Evolutionary conservation across 2,797 vertebrate species (phyloP), one percentile per base, ranked within the genome.

Genomic region (Carapus acus): DNA sequence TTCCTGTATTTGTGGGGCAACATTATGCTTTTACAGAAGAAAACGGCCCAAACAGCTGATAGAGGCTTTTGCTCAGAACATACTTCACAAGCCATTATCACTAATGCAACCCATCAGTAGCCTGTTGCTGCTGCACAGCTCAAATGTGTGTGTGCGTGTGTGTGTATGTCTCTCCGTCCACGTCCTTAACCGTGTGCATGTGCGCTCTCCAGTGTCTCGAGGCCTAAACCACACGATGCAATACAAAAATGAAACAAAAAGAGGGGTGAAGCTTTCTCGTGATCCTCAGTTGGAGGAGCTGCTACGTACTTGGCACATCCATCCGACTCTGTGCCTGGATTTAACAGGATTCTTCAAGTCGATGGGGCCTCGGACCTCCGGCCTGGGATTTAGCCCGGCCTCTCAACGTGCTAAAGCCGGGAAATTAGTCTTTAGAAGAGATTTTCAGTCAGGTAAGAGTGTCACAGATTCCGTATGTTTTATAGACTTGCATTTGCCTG

Each of bases 291-390:
- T 58, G 44, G 23, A 17, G 19, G 43, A 63, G 55, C 41, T 43
- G 51, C 70, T 67, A 0, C 13, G n/a, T n/a, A 55, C 54, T 54
- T 56, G 49, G 51, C 22, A 40, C 50, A 68, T 66, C 57, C 44
- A 68, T 66, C 57, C 44, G 54, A 69, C 62, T 76, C 60, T 58
- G 41, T 62, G 69, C 67, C 18, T 18, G 54, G 64, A 70, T 65
- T 62, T 29, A 33, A 51, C 7, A 3, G 43, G 55, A 61, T 52
- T 68, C 45, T 21, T 54, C 67, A 49, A 61, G 47, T 45, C 52
- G 4, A 54, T 27, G 19, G 37, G 33, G 42, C 53, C 41, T 13
- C n/a, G n/a, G n/a, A n/a, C n/a, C n/a, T n/a, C n/a, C n/a, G 8
- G 40, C 37, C n/a, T 7, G 49, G 36, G 45, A 16, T 19, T 19